Evolutionary conservation across 2,888 invertebrate species (phyloP).

Genomic region (Coelopa pilipes): DNA sequence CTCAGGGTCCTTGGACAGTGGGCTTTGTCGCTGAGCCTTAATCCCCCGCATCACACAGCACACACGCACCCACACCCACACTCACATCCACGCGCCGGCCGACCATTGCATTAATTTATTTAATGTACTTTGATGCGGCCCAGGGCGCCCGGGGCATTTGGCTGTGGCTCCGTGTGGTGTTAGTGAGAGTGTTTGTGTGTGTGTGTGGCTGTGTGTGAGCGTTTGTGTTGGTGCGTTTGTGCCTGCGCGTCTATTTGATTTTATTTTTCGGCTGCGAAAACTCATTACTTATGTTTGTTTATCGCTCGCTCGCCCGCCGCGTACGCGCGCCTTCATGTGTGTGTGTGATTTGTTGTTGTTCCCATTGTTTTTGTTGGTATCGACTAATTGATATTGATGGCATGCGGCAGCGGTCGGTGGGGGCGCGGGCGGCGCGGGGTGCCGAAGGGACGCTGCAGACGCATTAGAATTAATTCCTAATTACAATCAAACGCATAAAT

Average conservation of each 20-base stretch:
- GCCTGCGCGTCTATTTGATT: not conserved
- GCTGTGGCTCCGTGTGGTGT: not conserved
- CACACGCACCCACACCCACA: not conserved
- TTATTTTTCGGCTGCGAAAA: constrained; percentile 17
- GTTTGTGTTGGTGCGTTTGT: not conserved
- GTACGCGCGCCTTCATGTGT: constrained; percentile 13
- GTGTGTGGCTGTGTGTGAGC: constrained; percentile 22
- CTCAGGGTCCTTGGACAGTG: no score
- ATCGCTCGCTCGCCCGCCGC: not conserved
- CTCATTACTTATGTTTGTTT: constrained; percentile 33
- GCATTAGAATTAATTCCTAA: constrained; percentile 49
- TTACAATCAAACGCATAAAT: constrained; percentile 49
- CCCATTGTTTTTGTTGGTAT: not conserved
- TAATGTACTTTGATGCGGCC: constrained; percentile 29
- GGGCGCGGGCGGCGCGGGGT: no score
- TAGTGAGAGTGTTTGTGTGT: not conserved
- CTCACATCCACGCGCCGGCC: not conserved
- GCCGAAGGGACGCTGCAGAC: constrained; percentile 31
- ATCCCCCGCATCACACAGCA: constrained; percentile 10
- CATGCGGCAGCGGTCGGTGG: constrained; percentile 39
- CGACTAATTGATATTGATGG: constrained; percentile 49
- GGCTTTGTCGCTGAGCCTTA: constrained; percentile 1
- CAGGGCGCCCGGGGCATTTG: not conserved
- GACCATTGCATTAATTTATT: constrained; percentile 36
- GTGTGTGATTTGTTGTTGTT: not conserved